Evolutionary conservation across 2,113 vertebrate species (phyloP), one percentile per base, ranked within the genome.

Genomic region (Prionailurus viverrinus): DNA sequence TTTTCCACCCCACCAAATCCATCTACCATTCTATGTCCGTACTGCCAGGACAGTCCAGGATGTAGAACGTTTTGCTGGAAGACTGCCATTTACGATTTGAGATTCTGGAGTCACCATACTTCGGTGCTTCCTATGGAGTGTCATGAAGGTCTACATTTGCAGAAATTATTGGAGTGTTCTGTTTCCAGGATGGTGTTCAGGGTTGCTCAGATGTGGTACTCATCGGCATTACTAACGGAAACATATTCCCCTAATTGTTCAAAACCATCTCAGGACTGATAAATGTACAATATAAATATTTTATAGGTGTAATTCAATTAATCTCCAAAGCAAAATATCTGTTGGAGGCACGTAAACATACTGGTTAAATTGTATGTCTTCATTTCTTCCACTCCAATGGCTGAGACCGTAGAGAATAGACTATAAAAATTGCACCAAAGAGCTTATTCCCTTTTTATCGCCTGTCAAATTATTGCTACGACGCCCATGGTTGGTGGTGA

Each of bases 391-490:
- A 98, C 98, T 98, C 98, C 98, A 97, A 4, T 97, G 98, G 96
- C 12, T 88, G 93, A 96, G 86, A 87, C 94, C 95, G 89, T 89
- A 65, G 97, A 97, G 96, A 98, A 98, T 14, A 98, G 98, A 98
- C 95, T 36, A 41, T 96, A 98, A 98, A 98, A 98, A 97, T 92
- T 84, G 45, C 94, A 98, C 98, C 97, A 92, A 98, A 97, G 73
- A 98, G 95, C 97, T 97, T 97, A 95, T 98, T 99, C 98, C 97
- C 76, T 95, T 98, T 98, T 98, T 98, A 98, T 98, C 96, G 96
- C 98, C 98, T 99, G 99, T 99, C 98, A 99, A 97, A 98, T 98
- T 98, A 98, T 98, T 98, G 96, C 98, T 94, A 94, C 96, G 97
- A 98, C 95, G 96, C 98, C 98, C 97, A 93, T 98, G 97, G 98